Conservation (phyloP, 2,888 invertebrate genomes). For the Drosophila cracens region DNA sequence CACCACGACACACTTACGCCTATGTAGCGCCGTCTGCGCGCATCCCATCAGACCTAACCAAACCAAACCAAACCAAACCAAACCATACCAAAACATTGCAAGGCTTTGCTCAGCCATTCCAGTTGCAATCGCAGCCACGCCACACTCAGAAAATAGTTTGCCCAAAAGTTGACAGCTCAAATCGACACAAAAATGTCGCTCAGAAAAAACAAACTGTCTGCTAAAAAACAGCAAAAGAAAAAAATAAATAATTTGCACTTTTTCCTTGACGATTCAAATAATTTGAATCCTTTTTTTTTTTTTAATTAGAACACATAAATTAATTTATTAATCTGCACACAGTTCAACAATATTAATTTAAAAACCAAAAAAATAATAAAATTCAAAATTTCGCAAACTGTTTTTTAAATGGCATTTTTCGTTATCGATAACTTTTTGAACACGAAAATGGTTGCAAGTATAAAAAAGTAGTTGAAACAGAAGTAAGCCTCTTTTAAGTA, state of each 20-base stretch:
- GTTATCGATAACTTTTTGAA: neutral
- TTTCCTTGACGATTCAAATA: no score
- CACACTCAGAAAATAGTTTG: neutral
- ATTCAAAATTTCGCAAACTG: neutral
- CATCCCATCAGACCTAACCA: neutral
- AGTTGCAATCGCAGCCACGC: neutral
- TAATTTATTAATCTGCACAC: no score
- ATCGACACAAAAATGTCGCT: neutral
- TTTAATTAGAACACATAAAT: no score
- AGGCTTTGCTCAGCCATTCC: neutral
- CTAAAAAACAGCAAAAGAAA: neutral
- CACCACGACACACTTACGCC: constrained; percentile 69
- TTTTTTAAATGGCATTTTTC: neutral
- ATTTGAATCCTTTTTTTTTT: no score
- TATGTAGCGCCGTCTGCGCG: constrained; percentile 42
- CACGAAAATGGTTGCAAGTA: neutral
- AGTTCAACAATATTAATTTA: no score
- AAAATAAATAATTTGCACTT: neutral
- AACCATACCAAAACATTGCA: neutral
- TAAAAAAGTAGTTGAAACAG: neutral
- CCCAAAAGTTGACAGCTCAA: neutral
- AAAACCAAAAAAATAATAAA: neutral
- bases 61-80: neutral
- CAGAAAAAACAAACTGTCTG: neutral
- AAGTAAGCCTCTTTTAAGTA: neutral